A percentile compares a stretch with the other conserved stretches of the same genome.
Evolutionary conservation across 2,888 invertebrate genomes (phyloP).

Genomic region (Hetaerina titia): DNA sequence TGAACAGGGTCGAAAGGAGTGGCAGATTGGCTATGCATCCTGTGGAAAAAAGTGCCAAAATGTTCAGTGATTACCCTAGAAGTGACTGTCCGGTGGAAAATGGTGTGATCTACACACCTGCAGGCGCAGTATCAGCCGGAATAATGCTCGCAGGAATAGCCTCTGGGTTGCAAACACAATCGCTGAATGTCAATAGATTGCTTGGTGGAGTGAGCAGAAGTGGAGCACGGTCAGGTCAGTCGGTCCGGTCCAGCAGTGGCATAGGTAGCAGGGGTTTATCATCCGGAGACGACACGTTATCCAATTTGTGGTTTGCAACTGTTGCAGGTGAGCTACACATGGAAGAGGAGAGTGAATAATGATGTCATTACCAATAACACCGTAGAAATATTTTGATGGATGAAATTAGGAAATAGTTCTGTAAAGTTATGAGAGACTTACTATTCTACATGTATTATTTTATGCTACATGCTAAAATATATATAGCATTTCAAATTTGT

Average conservation of each 20-base stretch:
- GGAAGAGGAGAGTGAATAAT: too few species aligned
- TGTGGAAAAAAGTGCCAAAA: not conserved
- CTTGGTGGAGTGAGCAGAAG: not conserved
- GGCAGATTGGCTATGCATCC: not conserved
- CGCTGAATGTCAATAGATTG: slow-evolving; percentile 74
- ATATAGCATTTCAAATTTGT: too few species aligned
- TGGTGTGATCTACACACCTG: slow-evolving; percentile 73
- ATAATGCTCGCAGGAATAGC: slow-evolving; percentile 76
- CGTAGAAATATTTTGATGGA: too few species aligned
- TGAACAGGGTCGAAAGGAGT: not conserved
- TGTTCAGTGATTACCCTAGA: not conserved
- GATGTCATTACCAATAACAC: too few species aligned
- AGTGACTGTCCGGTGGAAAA: slow-evolving; percentile 74
- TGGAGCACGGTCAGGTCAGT: not conserved
- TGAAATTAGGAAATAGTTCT: too few species aligned
- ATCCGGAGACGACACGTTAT: slow-evolving; percentile 4
- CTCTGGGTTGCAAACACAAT: slow-evolving; percentile 81
- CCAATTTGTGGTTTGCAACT: slow-evolving; percentile 69
- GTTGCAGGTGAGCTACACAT: slow-evolving; percentile 68
- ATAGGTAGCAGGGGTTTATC: not conserved
- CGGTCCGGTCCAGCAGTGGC: not conserved
- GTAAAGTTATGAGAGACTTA: too few species aligned
- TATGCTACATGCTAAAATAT: not conserved
- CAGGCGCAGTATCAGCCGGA: slow-evolving; percentile 79
- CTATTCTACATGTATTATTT: too few species aligned